Base-by-base conservation (phyloP, 2,797 vertebrate genomes). In the Mus minutoides region DNA sequence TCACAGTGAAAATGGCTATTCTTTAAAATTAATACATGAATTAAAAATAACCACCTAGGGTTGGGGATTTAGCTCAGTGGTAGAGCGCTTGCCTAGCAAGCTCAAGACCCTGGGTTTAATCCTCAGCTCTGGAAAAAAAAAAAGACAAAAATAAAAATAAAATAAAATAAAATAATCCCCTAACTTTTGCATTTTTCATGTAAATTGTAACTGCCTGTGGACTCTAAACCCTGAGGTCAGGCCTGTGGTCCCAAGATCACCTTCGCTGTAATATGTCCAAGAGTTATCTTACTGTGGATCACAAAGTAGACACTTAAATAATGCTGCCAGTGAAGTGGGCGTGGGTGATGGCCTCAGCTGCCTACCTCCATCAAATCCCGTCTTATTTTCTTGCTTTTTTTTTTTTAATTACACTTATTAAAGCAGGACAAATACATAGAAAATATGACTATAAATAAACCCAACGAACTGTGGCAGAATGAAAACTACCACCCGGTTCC, bases 401-500 rank as follows among this genome's bases (percentile, higher is more conserved):
- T 7, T 34, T 31, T 83, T 84, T 46, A 88, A 60, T 69, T 69
- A 58, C 91, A 49, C 29, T 69, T 92, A 90, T 71, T 88, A 37
- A 88, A 69, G 73, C 69, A 37, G 54, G 49, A 93, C 19, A 95
- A 40, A 71, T 17, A 54, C 11, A 75, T 6, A 92, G 73, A 93
- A 90, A 95, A 49, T 7, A n/a, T 54, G 62, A 93, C 58, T 69
- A 49, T 84, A 79, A 93, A 77, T 56, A 43, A 92, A 52, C 52
- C 84, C 56, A 90, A 1, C 43, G 29, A 90, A 86, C 92, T 75
- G 85, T 93, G 54, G 82, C 37, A 88, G 90, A 85, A 21, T 75
- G 11, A 88, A 90, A 78, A 94, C 40, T 85, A 14, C 88, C 69
- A 90, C 58, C 34, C 40, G 14, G 52, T 88, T 97, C 62, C 95